Base-by-base conservation (phyloP, 2,888 invertebrate genomes). In the Standfussiana lucernea region DNA sequence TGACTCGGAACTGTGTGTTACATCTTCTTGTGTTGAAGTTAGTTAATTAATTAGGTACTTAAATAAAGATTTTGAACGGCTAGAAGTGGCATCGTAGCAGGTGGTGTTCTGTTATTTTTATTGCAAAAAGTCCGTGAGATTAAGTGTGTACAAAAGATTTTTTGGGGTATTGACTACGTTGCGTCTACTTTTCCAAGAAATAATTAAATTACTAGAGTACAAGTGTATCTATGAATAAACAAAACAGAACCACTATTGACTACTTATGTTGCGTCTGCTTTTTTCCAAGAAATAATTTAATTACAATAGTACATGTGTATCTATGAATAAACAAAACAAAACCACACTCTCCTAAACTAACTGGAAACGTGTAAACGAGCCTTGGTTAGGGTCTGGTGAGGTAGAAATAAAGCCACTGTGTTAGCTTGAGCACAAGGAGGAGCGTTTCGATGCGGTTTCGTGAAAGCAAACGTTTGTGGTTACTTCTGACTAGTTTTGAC, bases 381-480 rank as follows among this genome's bases (percentile, higher is more conserved):
- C 69, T 66, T 37, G 28, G 42, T 67, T 61, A 64, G n/a, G 68
- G 71, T 84, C 72, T 71, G 32, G 81, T 76, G 62, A 61, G n/a
- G 66, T 42, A 75, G 62, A 78, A 72, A 59, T 76, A 76, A 84
- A 84, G 76, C 86, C 73, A 73, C 64, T 70, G 50, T 62, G 76
- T 64, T 74, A 71, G 72, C 70, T 65, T 59, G 50, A n/a, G n/a
- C n/a, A n/a, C n/a, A n/a, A n/a, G n/a, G n/a, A 66, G 73, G 45
- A 76, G 59, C 72, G 73, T 72, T 82, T 72, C 62, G 76, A 85
- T 82, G 85, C 42, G 84, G 86, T 82, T 84, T 85, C 69, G 86
- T 45, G 67, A 76, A 85, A 85, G 79, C 82, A 82, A 85, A 82
- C 78, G 59, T 79, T 83, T 82, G 82, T 68, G 75, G 83, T 72